These are phyloP conservation scores for Thecophora atra DNA, from an alignment of 2,888 invertebrate genomes.

Conservation along the genomic window DNA sequence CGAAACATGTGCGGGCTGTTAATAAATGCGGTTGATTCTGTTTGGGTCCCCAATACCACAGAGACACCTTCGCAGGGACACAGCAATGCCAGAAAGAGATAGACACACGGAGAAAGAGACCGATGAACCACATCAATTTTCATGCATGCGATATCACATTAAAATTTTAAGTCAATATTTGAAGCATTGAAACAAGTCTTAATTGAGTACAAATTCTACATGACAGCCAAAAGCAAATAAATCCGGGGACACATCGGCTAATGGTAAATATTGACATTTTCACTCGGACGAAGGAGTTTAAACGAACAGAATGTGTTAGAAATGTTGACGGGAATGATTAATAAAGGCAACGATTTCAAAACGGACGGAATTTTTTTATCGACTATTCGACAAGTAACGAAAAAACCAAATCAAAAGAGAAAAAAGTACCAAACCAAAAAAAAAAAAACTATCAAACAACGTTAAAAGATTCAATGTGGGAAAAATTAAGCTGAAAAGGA, in stretches of 20 bases:
- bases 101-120: background rate
- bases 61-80: background rate
- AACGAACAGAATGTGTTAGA: no score
- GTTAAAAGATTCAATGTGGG: background rate
- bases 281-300: no score
- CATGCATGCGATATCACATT: background rate
- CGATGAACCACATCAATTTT: background rate
- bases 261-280: no score
- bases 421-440: no score
- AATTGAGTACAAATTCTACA: constrained; percentile 64
- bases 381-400: background rate
- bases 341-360: no score
- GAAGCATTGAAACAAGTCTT: constrained; percentile 62
- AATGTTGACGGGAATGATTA: background rate
- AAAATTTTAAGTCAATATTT: constrained; percentile 61
- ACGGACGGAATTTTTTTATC: background rate
- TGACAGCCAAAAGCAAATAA: constrained; percentile 48
- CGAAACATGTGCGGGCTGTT: constrained; percentile 58
- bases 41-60: constrained; percentile 9
- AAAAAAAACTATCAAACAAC: background rate
- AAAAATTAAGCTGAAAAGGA: background rate
- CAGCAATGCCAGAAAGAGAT: no score
- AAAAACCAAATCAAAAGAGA: background rate
- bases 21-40: constrained; percentile 45
- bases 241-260: background rate